These are phyloP conservation scores for Megaceryle alcyon DNA, from an alignment of 2,797 vertebrate genomes.

Conservation along the genomic window DNA sequence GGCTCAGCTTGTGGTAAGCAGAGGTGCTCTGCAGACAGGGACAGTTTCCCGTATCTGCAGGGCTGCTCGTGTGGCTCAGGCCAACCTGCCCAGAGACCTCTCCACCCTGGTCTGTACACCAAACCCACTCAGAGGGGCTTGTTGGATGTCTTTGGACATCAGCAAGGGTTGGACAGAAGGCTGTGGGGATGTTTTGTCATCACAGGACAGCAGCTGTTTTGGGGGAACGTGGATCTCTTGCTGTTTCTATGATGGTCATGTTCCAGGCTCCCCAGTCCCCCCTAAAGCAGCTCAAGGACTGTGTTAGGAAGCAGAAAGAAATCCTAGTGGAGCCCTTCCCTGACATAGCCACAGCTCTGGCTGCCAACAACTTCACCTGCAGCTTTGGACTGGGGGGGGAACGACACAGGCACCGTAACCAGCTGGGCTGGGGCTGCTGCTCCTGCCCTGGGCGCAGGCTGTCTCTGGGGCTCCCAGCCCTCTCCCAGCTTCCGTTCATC, in stretches of 20 bases:
- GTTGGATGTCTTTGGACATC: not conserved
- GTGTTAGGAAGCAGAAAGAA: not conserved
- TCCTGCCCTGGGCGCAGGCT: not conserved
- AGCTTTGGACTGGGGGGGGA: fast-evolving
- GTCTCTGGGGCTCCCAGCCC: not conserved
- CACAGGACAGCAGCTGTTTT: fast-evolving
- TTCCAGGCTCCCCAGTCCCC: not conserved
- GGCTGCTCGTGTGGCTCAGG: not conserved
- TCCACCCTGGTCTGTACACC: no score
- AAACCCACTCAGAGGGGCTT: not conserved
- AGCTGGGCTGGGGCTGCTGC: not conserved
- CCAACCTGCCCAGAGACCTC: not conserved
- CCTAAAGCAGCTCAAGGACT: not conserved
- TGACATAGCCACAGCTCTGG: not conserved
- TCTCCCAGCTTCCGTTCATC: not conserved
- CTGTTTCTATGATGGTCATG: not conserved
- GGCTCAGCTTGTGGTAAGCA: fast-evolving
- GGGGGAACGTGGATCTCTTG: not conserved
- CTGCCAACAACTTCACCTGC: not conserved
- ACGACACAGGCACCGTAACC: not conserved
- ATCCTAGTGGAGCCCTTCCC: not conserved
- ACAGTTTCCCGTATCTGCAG: fast-evolving
- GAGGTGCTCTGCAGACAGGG: not conserved
- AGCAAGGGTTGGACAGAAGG: not conserved
- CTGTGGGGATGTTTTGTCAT: not conserved